Conservation (phyloP, 1,140 invertebrate genomes). For the Dreissena polymorpha region DNA sequence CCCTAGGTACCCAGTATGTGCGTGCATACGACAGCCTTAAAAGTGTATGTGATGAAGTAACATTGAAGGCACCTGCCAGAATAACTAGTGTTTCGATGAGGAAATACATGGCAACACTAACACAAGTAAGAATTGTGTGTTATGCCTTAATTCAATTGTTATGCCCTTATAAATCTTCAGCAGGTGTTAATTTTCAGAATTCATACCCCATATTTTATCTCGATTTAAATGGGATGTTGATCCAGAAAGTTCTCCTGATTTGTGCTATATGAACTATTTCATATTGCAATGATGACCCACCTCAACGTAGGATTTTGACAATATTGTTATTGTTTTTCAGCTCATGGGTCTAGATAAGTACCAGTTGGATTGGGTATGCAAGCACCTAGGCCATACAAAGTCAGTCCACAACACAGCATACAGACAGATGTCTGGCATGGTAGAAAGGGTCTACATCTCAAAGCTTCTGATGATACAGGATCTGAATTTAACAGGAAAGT, state of each 20-base stretch:
- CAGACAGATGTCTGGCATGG: conserved; percentile 18
- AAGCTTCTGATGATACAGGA: conserved; percentile 32
- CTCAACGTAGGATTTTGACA: no score
- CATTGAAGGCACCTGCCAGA: conserved; percentile 6
- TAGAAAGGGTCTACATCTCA: conserved; percentile 8
- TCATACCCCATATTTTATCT: no score
- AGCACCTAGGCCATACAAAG: conserved; percentile 18
- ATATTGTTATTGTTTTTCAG: no score
- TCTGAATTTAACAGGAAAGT: conserved; percentile 9
- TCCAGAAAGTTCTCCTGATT: no score
- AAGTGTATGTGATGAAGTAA: conserved; percentile 10
- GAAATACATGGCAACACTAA: conserved; percentile 47
- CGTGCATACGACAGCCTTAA: conserved; percentile 37
- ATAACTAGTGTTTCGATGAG: conserved; percentile 48
- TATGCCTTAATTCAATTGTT: no score
- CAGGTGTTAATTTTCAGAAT: no score
- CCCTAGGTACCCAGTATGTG: background rate
- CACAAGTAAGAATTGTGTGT: conserved; percentile 26
- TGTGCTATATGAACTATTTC: no score
- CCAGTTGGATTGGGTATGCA: conserved; percentile 32
- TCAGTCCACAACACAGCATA: conserved; percentile 18
- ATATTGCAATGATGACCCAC: no score
- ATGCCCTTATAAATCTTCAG: no score
- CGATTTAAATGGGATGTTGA: no score
- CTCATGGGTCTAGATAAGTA: conserved; percentile 9